Conservation (phyloP, 2,797 vertebrate genomes). For the Orientallactaga sibirica region DNA sequence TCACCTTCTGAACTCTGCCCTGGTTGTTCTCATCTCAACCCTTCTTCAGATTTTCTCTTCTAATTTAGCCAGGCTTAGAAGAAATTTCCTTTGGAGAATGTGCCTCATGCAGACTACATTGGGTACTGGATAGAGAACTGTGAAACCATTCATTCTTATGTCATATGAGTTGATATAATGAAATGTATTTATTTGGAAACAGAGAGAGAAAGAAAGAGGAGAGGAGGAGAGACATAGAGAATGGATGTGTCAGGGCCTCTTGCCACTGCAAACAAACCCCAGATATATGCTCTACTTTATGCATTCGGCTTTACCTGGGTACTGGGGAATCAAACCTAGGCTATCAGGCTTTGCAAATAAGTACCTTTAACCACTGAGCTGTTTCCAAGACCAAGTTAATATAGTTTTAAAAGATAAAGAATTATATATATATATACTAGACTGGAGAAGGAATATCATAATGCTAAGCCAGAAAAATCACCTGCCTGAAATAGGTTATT, state of each 20-base stretch:
- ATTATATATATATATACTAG: background rate
- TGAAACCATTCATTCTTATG: slow-evolving; percentile 1
- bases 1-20: slow-evolving; percentile 46
- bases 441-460: background rate
- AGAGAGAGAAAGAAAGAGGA: too few species aligned
- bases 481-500: background rate
- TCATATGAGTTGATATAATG: background rate
- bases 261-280: too few species aligned
- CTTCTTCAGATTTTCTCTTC: background rate
- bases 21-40: background rate
- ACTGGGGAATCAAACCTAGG: too few species aligned
- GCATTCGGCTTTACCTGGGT: too few species aligned
- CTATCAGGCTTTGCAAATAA: too few species aligned
- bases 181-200: too few species aligned
- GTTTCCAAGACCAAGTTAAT: background rate
- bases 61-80: slow-evolving; percentile 51
- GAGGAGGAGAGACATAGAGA: too few species aligned
- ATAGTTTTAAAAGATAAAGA: slow-evolving; percentile 16
- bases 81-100: slow-evolving; percentile 34
- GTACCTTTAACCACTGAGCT: too few species aligned
- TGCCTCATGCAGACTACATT: background rate
- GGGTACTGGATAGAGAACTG: background rate
- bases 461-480: background rate
- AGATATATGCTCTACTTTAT: too few species aligned
- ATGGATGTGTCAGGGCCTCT: too few species aligned